Percentiles rank a stretch among this genome's conserved stretches.
phyloP scores from a whole-genome alignment of 2,888 invertebrate species.

The Melipona bicolor region DNA sequence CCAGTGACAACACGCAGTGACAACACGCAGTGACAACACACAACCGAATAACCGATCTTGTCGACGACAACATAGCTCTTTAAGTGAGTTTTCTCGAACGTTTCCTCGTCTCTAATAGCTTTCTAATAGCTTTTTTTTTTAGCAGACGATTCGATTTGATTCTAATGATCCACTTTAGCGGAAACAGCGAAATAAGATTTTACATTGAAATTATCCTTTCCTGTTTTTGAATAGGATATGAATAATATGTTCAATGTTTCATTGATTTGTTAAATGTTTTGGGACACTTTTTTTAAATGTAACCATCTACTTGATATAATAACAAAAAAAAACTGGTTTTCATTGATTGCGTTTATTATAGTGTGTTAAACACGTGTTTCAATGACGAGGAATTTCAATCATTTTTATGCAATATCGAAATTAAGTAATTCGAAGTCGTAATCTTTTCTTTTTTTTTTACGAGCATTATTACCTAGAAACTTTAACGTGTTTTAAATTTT shows the following conservation, averaged over 20 bases:
- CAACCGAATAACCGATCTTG: background rate
- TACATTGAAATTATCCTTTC: background rate
- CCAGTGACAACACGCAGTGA: background rate
- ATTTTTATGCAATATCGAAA: background rate
- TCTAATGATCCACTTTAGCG: no score
- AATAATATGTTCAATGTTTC: background rate
- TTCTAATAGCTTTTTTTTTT: background rate
- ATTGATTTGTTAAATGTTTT: background rate
- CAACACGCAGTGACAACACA: background rate
- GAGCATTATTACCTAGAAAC: background rate
- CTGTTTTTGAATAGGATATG: background rate
- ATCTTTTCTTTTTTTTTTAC: background rate
- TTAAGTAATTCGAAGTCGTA: slow-evolving; percentile 6
- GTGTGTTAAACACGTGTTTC: background rate
- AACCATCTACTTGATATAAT: background rate
- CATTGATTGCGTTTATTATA: background rate
- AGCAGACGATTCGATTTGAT: background rate
- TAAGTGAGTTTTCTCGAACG: slow-evolving; percentile 25
- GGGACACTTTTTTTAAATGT: background rate
- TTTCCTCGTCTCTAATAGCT: background rate
- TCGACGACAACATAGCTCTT: slow-evolving; percentile 1
- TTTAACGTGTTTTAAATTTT: background rate
- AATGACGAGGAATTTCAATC: background rate
- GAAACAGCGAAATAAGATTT: background rate
- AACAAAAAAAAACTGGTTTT: slow-evolving; percentile 7